phyloP scores from a whole-genome alignment of 2,113 vertebrate species.

The Pteropus alecto region DNA sequence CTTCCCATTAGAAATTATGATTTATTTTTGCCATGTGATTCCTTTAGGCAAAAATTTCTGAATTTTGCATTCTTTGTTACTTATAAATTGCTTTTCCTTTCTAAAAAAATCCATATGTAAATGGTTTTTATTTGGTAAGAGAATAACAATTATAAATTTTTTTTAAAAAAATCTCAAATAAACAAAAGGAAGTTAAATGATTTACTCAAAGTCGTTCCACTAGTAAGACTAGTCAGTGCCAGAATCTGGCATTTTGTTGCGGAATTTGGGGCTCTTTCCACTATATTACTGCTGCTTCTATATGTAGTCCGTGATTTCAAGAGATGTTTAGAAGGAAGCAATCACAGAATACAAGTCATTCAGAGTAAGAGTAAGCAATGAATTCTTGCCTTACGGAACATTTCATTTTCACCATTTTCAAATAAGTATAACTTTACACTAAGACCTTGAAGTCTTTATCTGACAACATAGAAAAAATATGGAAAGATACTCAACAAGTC shows the following conservation, averaged over 20 bases:
- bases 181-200: neutral
- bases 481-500: neutral
- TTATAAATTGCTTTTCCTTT: neutral
- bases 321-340: neutral
- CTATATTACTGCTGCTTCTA: neutral
- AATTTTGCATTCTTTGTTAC: neutral
- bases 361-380: neutral
- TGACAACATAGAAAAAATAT: neutral
- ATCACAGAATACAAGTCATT: neutral
- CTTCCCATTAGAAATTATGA: slow-evolving; percentile 36
- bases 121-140: neutral
- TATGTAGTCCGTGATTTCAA: neutral
- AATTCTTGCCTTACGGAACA: neutral
- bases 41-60: neutral
- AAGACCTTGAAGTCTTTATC: neutral
- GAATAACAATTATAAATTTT: neutral
- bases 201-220: neutral
- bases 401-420: neutral
- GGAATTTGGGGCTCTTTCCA: neutral
- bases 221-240: neutral
- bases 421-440: neutral
- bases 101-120: neutral
- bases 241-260: neutral
- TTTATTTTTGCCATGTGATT: slow-evolving; percentile 3
- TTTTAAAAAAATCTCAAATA: neutral